Evolutionary conservation across 2,888 invertebrate genomes (phyloP).

Genomic region (Drosophila crucigera): DNA sequence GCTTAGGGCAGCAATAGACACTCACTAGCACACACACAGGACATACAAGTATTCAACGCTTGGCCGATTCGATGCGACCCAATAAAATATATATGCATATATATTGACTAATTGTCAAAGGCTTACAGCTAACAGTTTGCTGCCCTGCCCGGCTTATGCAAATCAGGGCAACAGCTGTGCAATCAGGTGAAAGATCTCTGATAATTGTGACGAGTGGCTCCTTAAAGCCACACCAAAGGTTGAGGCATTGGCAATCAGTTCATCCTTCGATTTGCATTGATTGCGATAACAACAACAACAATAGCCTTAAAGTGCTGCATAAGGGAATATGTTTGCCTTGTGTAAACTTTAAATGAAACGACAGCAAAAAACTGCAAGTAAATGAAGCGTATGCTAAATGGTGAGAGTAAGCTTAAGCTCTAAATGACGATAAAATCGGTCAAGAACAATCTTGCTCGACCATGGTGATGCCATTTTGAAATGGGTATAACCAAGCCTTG

Average conservation of each 20-base stretch:
- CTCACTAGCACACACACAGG: constrained; percentile 12
- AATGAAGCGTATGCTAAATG: constrained; percentile 41
- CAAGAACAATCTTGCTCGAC: background rate
- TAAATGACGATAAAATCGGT: background rate
- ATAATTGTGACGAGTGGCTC: constrained; percentile 58
- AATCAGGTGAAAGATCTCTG: constrained; percentile 69
- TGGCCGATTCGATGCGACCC: constrained; percentile 26
- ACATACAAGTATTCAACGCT: constrained; percentile 31
- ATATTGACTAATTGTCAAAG: constrained; percentile 73
- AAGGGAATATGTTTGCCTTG: constrained; percentile 21
- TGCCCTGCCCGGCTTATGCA: constrained; percentile 59
- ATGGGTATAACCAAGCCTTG: background rate
- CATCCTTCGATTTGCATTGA: constrained; percentile 51
- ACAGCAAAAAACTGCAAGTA: constrained; percentile 11
- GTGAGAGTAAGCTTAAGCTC: background rate
- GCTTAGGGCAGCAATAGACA: constrained; percentile 51
- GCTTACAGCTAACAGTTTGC: constrained; percentile 40
- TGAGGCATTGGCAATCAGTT: constrained; percentile 16
- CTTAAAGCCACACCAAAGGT: background rate
- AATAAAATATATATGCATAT: constrained; percentile 47
- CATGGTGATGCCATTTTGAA: background rate
- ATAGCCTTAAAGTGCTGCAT: constrained; percentile 9
- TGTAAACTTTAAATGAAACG: constrained; percentile 23
- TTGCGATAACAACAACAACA: constrained; percentile 30
- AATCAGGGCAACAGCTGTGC: constrained; percentile 64